Percentiles rank a stretch among this genome's conserved stretches.
Evolutionary conservation across 1,140 invertebrate genomes (phyloP).

Genomic region (Drosophila arizonae): DNA sequence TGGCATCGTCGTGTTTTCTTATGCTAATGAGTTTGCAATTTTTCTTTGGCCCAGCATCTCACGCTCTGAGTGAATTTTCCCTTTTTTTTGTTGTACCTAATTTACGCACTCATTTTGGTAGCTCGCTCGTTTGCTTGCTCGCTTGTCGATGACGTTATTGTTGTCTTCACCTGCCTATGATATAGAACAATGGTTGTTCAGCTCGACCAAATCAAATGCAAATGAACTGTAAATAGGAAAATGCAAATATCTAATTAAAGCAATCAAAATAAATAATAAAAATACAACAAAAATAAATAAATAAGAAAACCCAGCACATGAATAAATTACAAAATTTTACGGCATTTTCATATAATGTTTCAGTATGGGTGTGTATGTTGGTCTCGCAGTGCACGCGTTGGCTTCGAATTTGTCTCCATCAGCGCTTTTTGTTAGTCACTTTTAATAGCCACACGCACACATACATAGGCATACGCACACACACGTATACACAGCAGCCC

Average conservation of each 20-base stretch:
- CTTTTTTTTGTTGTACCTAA: conserved; percentile 16
- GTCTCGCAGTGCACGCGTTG: conserved; percentile 14
- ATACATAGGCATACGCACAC: conserved; percentile 1
- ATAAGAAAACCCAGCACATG: conserved; percentile 20
- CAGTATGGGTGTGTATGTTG: not conserved
- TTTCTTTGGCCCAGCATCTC: conserved; percentile 48
- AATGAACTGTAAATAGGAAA: conserved; percentile 54
- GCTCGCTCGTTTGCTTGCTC: conserved; percentile 17
- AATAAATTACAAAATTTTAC: conserved; percentile 32
- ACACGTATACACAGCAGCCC: conserved; percentile 17
- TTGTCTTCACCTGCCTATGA: conserved; percentile 55
- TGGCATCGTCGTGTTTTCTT: conserved; percentile 55
- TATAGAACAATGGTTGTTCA: conserved; percentile 30
- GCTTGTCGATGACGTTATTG: conserved; percentile 64
- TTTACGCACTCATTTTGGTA: conserved; percentile 30
- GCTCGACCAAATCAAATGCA: conserved; percentile 43
- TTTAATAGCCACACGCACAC: conserved; percentile 64
- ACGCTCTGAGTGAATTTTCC: conserved; percentile 32
- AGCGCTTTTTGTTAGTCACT: conserved; percentile 58
- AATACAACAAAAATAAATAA: conserved; percentile 11
- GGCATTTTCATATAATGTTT: conserved; percentile 21
- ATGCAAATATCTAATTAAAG: conserved; percentile 57
- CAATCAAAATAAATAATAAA: conserved; percentile 67
- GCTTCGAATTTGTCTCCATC: conserved; percentile 50
- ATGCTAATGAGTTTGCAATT: conserved; percentile 71